A percentile compares a stretch with the other conserved stretches of the same genome.
Evolutionary conservation across 64 coral and sea anemone genomes (phyloP).

Genomic region (Dendronephthya gigantea): DNA sequence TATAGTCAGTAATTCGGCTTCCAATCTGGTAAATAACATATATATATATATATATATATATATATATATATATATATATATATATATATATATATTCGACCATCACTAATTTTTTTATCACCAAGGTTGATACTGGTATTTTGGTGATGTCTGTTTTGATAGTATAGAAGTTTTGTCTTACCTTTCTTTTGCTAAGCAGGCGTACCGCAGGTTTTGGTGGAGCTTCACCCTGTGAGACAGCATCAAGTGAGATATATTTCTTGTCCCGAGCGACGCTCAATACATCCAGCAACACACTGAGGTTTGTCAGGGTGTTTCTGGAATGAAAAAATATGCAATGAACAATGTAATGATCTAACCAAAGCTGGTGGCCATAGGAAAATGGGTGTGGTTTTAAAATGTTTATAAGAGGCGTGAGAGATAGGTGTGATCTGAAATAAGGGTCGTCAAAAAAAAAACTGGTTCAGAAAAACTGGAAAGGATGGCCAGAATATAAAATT

Average conservation of each 20-base stretch:
- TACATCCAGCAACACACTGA: constrained; percentile 81
- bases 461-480: too few relatives aligned
- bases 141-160: background rate
- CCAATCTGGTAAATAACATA: too few relatives aligned
- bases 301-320: constrained; percentile 87
- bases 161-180: background rate
- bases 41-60: too few relatives aligned
- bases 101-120: too few relatives aligned
- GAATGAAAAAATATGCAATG: background rate
- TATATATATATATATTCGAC: too few relatives aligned
- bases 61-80: too few relatives aligned
- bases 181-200: constrained; percentile 67
- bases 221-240: constrained; percentile 60
- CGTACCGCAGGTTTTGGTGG: constrained; percentile 57
- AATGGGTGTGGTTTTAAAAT: background rate
- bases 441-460: background rate
- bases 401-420: too few relatives aligned
- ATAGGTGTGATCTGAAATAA: background rate
- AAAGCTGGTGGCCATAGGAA: background rate
- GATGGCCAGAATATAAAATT: too few relatives aligned
- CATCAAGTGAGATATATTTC: constrained; percentile 71
- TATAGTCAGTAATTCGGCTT: too few relatives aligned
- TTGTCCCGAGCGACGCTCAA: constrained; percentile 58
- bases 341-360: too few relatives aligned
- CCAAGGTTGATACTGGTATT: too few relatives aligned